Conservation (phyloP, 2,797 vertebrate genomes). For the Furcifer pardalis region DNA sequence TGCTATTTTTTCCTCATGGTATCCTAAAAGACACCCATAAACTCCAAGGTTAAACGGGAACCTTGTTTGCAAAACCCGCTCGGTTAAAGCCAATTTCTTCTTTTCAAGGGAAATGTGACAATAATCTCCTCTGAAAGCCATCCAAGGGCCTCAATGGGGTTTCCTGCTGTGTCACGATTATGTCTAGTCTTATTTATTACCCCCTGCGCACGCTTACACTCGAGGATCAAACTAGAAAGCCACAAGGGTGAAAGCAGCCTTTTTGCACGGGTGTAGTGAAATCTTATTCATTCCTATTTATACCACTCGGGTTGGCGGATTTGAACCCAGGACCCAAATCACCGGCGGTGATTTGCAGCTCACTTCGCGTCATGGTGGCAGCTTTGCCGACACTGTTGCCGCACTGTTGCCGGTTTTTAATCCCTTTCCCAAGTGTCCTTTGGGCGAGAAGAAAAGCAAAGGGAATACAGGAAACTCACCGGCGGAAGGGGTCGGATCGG, state of each 20-base stretch:
- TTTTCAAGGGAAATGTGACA: conserved; percentile 17
- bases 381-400: not conserved
- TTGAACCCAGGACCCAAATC: no score
- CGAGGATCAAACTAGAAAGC: not conserved
- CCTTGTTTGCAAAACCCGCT: no score
- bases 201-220: fast-evolving
- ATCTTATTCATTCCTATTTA: no score
- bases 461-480: fast-evolving
- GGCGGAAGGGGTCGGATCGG: no score
- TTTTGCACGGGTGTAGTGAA: no score
- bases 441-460: no score
- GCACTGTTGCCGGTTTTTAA: not conserved
- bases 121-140: conserved; percentile 37
- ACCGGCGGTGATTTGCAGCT: fast-evolving
- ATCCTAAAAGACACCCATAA: fast-evolving
- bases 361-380: not conserved
- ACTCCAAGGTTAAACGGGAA: fast-evolving
- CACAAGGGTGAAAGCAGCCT: no score
- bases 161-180: conserved; percentile 43
- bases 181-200: conserved; percentile 33
- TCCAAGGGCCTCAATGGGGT: conserved; percentile 35
- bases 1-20: fast-evolving
- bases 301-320: no score
- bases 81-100: not conserved
- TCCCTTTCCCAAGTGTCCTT: no score